Evolutionary conservation across 37 sponge, comb jelly and placozoan species (phyloP), one percentile per base, ranked within the genome.

Genomic region (Ephydatia muelleri): DNA sequence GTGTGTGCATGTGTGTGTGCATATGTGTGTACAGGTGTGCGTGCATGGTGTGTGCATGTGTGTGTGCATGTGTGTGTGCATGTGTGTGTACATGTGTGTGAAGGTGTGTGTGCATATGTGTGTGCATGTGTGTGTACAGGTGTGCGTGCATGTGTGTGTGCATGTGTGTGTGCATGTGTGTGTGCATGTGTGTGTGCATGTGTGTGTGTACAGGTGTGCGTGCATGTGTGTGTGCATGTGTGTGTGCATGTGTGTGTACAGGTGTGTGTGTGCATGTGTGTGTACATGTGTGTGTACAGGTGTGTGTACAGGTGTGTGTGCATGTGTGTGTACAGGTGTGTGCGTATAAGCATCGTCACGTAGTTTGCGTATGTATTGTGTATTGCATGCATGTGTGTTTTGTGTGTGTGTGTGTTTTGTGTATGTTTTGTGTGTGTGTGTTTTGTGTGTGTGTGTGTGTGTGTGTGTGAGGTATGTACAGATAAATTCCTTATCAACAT

Each of bases 171-270:
- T 43, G 43, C 43, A 6, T 43, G 43, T 43, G 85, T 48, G 67
- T 75, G 76, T 76, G 79, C 67, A 71, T 85, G 86, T 68, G 78
- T 31, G 38, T 73, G 76, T 39, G 28, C 13, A 73, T 70, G 83
- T 38, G 73, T 72, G 73, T 38, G 73, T 67, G 68, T 80, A 33
- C 48, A 65, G 66, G 67, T 83, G 84, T 83, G 75, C 74, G 28
- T 25, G 23, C 39, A 64, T 47, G 38, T 40, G 25, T 39, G 67
- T 70, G 69, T 57, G 37, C 36, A 27, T 31, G 68, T 57, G 32
- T 57, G 27, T 33, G 29, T 21, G 67, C 25, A 25, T 70, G 69
- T 26, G 80, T 21, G 14, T 38, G 33, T 57, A 11, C 38, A 25
- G 2, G 22, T 9, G 67, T 83, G 28, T n/a, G 29, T 75, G 73